Base-by-base conservation (phyloP, 1,140 invertebrate genomes). In the Brachionus asplanchnoidis region DNA sequence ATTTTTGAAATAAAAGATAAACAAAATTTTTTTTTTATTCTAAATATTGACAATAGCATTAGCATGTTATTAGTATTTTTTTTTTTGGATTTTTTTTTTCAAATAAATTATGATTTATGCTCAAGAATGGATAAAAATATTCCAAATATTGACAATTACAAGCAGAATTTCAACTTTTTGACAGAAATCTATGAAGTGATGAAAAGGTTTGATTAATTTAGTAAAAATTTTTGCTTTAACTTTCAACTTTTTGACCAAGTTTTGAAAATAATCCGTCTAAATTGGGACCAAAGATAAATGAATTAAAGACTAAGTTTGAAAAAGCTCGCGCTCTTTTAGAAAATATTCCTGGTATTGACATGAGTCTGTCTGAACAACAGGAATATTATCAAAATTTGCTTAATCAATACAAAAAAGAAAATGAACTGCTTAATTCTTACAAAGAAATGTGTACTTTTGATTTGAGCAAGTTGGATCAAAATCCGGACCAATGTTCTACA, bases 211-310 rank as follows among this genome's bases (percentile, higher is more conserved):
- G 7, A 26, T 65, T 17, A 4, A 17, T 78, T 14, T 7, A 46
- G 0, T 11, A 4, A n/a, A 28, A 46, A 14, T n/a, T 56, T 80
- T 26, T 56, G 28, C 8, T 65, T 11, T 5, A 26, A 60, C 9
- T 23, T 53, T 56, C 2, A 17, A n/a, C 7, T n/a, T 73, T 56
- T n/a, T n/a, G 28, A 46, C 6, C 5, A 14, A 80, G 79, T 46
- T 82, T 82, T 46, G 79, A 82, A 36, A 82, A 82, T 26, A 82
- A 82, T 46, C 79, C 79, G 28, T 82, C 79, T 7, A 82, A 82
- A 65, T 44, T 82, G 40, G 53, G 53, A 9, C 40, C 53, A 20
- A 82, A 82, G 53, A 82, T 82, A 82, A 82, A 82, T 12, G 79
- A 82, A 65, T 82, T 82, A 14, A 82, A 82, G n/a, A n/a, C 53